A percentile compares a stretch with the other conserved stretches of the same genome.
Evolutionary conservation across 2,113 vertebrate species (phyloP).

Genomic region (Myotis brandtii): DNA sequence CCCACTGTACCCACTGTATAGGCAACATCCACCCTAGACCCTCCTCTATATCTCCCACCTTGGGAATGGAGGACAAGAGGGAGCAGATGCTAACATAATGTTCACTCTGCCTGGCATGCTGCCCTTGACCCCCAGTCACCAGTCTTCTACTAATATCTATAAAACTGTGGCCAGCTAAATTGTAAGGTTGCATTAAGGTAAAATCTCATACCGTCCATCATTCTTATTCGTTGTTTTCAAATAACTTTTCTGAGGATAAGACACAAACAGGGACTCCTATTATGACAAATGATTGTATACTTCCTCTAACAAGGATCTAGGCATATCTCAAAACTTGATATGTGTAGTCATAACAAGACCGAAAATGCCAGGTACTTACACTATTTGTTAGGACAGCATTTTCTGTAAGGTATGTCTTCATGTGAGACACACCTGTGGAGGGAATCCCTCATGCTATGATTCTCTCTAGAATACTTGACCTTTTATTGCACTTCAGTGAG

Average conservation of each 20-base stretch:
- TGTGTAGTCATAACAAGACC: neutral
- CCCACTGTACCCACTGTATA: too few species aligned
- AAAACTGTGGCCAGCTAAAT: neutral
- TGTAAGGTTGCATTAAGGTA: neutral
- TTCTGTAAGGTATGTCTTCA: neutral
- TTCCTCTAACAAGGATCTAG: neutral
- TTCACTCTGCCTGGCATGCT: neutral
- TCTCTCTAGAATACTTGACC: slow-evolving; percentile 4
- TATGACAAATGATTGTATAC: neutral
- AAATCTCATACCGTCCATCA: neutral
- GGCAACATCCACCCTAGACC: fast-evolving
- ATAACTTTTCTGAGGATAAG: neutral
- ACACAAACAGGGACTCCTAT: neutral
- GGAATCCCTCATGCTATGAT: neutral
- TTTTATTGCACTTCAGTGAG: neutral
- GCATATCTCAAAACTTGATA: neutral
- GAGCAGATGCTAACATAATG: neutral
- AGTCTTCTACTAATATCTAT: neutral
- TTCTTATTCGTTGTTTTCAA: neutral
- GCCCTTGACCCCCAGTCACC: neutral
- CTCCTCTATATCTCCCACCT: neutral
- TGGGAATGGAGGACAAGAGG: neutral
- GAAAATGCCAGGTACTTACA: neutral
- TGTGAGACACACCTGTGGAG: neutral
- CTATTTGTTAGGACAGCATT: neutral